Conservation (phyloP, 2,888 invertebrate species). For the Podabrus alpinus region DNA sequence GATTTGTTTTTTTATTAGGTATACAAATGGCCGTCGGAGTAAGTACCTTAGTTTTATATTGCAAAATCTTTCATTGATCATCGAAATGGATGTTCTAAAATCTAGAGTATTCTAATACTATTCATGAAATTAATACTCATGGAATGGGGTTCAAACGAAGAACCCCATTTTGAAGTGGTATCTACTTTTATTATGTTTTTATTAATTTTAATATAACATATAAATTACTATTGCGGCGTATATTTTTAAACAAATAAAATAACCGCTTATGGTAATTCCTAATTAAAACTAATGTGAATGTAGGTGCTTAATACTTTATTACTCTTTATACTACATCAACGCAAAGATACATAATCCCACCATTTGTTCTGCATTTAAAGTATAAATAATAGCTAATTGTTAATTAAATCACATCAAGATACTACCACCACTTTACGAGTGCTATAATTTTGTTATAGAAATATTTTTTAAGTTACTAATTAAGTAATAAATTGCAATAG, state of each 20-base stretch:
- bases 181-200: neutral
- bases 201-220: neutral
- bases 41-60: too few species aligned
- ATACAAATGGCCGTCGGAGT: too few species aligned
- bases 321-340: neutral
- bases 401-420: neutral
- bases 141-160: too few species aligned
- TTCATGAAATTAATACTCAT: too few species aligned
- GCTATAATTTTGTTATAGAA: neutral
- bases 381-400: neutral
- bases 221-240: neutral
- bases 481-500: neutral
- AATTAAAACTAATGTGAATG: neutral
- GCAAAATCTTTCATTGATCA: too few species aligned
- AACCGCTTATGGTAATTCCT: neutral
- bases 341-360: neutral
- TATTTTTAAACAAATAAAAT: neutral
- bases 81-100: too few species aligned
- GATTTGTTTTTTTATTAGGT: too few species aligned
- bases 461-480: neutral
- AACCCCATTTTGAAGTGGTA: neutral
- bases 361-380: neutral
- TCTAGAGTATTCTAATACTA: too few species aligned
- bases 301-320: neutral
- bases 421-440: neutral